Evolutionary conservation across 2,888 invertebrate species (phyloP), one percentile per base, ranked within the genome.

Genomic region (Scaptomyza parva): DNA sequence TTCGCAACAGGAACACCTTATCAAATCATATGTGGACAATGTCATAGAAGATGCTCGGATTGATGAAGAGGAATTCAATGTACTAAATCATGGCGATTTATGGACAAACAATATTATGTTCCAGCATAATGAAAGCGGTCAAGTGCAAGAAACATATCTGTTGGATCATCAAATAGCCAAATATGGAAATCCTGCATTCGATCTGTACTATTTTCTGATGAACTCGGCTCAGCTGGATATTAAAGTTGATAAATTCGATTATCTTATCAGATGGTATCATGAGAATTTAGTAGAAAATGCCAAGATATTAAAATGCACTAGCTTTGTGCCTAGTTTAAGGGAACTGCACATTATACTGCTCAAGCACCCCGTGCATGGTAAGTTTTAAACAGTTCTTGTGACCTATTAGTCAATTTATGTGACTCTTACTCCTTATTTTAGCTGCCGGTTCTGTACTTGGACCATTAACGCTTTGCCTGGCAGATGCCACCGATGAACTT

Each of bases 91-190:
- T 53, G 90, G 90, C 4, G 89, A 89, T 51, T 66, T 80, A 26
- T 90, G 89, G 90, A 65, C 76, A 0, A 90, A 90, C 41, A 90
- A 90, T 47, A 64, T 89, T 0, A 85, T 90, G 89, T 90, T 90
- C 45, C 78, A 86, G 24, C 74, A 90, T 52, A 77, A 86, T 30
- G 41, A 63, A 4, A 64, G 74, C 12, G 85, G 78, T 0, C 57
- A 53, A 6, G 57, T 76, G 4, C 66, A 76, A 20, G 84, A 90
- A 33, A 85, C 86, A 1, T 78, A 80, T 35, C 64, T 91, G 22
- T 59, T 91, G 9, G 91, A 91, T 52, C 86, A 80, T 41, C 89
- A 91, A 59, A 35, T 82, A 7, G 50, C 79, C 0, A 82, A 79
- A 41, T 90, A 80, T 48, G 88, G 87, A 6, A 76, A 78, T 17